These are phyloP conservation scores for Trematocara unimaculatum DNA, from an alignment of 2,113 vertebrate genomes.

Conservation along the genomic window DNA sequence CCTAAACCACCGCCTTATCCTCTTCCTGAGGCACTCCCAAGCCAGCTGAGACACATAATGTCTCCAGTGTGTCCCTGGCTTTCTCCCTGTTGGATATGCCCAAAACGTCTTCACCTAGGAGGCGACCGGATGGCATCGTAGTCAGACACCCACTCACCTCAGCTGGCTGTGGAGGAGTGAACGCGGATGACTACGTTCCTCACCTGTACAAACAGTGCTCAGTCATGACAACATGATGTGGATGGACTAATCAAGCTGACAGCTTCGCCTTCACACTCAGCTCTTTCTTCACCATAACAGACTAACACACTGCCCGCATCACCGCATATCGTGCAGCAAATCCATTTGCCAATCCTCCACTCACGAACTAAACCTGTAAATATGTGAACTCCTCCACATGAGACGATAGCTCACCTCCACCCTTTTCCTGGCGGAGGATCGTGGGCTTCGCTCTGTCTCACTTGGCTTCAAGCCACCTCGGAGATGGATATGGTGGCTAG, in stretches of 20 bases:
- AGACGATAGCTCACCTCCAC: neutral
- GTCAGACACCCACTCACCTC: neutral
- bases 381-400: neutral
- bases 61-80: neutral
- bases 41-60: neutral
- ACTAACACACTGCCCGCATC: neutral
- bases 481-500: neutral
- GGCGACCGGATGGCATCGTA: neutral
- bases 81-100: neutral
- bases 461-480: neutral
- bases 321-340: neutral
- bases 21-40: neutral
- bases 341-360: neutral
- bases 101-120: neutral
- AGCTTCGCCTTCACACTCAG: neutral
- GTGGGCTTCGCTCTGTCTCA: neutral
- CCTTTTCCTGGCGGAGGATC: neutral
- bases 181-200: neutral
- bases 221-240: neutral
- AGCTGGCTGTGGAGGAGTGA: neutral
- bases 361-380: neutral
- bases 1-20: fast-evolving
- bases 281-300: neutral
- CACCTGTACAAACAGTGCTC: neutral
- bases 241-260: neutral